Evolutionary conservation across 2,113 vertebrate species (phyloP).

Genomic region (Chaenocephalus aceratus): DNA sequence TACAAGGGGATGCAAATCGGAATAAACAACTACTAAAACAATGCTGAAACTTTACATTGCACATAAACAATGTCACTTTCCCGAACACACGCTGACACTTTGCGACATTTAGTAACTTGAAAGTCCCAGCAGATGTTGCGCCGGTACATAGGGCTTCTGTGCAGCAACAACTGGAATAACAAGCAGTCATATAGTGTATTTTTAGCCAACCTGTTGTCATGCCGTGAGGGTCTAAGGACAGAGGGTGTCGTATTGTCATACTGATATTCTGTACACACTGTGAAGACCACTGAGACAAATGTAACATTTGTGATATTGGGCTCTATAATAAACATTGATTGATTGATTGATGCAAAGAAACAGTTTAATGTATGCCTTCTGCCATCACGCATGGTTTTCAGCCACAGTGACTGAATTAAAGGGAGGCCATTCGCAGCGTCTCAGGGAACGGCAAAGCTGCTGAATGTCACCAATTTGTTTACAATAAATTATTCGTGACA

Average conservation of each 20-base stretch:
- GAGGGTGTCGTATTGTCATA: no score
- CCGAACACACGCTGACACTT: conserved; percentile 32
- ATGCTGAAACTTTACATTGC: conserved; percentile 54
- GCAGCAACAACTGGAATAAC: background rate
- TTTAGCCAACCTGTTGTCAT: conserved; percentile 64
- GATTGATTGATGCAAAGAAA: no score
- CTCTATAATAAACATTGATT: no score
- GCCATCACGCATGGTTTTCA: conserved; percentile 4
- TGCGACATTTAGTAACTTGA: conserved; percentile 30
- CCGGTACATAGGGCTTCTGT: background rate
- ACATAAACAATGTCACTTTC: conserved; percentile 47
- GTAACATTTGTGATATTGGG: no score
- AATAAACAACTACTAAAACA: conserved; percentile 64
- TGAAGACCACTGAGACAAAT: no score
- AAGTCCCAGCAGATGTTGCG: conserved; percentile 15
- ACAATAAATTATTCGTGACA: conserved; percentile 43
- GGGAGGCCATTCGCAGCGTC: conserved; percentile 29
- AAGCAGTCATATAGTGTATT: conserved; percentile 44
- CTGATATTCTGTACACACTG: no score
- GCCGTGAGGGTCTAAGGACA: no score
- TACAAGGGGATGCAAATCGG: conserved; percentile 62
- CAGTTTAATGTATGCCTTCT: conserved; percentile 53
- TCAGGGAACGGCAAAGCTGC: conserved; percentile 14
- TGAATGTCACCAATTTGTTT: conserved; percentile 55
- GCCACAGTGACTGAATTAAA: conserved; percentile 42